Conservation (phyloP, 2,888 invertebrate species). For the Gastrophysa polygoni region DNA sequence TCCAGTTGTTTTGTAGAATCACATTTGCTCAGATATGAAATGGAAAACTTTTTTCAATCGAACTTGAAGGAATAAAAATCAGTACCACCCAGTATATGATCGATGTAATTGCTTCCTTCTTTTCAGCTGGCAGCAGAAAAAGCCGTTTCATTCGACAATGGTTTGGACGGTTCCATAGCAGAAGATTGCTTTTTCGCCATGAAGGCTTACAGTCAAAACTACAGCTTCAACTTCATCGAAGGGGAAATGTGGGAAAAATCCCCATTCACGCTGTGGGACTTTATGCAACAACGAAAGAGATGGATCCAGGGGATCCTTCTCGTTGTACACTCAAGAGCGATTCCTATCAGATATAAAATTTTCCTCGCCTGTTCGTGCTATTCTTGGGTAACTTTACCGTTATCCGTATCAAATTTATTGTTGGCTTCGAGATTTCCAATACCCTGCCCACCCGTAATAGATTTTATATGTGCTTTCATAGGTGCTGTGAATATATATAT, state of each 20-base stretch:
- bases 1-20: too few relatives aligned
- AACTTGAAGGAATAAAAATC: too few relatives aligned
- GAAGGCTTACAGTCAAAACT: conserved; percentile 90
- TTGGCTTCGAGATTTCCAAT: conserved; percentile 84
- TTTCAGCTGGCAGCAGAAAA: conserved; percentile 74
- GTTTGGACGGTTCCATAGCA: conserved; percentile 95
- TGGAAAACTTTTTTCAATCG: too few relatives aligned
- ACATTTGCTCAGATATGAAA: too few relatives aligned
- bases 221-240: conserved; percentile 93
- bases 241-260: conserved; percentile 99
- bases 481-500: conserved; percentile 95
- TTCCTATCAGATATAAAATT: conserved; percentile 72
- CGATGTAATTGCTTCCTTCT: too few relatives aligned
- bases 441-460: conserved; percentile 81
- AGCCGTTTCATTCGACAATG: conserved; percentile 93
- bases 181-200: conserved; percentile 98
- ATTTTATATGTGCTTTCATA: conserved; percentile 87
- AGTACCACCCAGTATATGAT: too few relatives aligned
- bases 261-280: conserved; percentile 93
- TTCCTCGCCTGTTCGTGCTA: conserved; percentile 84
- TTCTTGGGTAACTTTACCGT: conserved; percentile 94
- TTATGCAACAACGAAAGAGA: conserved; percentile 93
- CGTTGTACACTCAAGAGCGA: conserved; percentile 85
- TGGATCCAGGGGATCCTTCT: conserved; percentile 93
- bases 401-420: conserved; percentile 88